Evolutionary conservation across 2,113 vertebrate species (phyloP).

Genomic region (Gobio gobio): DNA sequence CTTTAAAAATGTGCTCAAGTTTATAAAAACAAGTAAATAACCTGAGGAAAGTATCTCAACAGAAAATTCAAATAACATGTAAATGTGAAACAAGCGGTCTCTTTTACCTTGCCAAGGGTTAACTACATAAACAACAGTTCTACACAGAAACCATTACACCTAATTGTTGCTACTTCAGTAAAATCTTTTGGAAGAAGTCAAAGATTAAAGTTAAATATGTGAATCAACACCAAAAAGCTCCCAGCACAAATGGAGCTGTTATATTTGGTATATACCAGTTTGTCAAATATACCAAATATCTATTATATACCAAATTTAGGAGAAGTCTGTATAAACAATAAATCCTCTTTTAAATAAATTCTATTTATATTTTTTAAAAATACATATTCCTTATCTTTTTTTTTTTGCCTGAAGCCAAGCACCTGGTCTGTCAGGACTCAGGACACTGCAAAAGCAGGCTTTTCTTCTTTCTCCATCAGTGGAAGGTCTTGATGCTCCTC

Average conservation of each 20-base stretch:
- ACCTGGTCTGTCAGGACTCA: not conserved
- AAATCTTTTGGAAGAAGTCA: constrained; percentile 35
- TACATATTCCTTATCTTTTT: constrained; percentile 21
- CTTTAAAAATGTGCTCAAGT: constrained; percentile 1
- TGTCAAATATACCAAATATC: constrained; percentile 2
- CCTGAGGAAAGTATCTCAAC: constrained; percentile 12
- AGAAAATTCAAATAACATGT: not conserved
- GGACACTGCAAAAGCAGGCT: not conserved
- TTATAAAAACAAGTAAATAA: constrained; percentile 20
- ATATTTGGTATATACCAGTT: not conserved
- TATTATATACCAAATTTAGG: constrained; percentile 4
- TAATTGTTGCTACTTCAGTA: constrained; percentile 47
- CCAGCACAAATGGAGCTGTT: not conserved
- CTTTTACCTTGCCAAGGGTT: not conserved
- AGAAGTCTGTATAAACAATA: constrained; percentile 42
- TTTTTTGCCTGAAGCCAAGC: constrained; percentile 20
- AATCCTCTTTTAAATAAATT: constrained; percentile 30
- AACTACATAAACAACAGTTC: constrained; percentile 2
- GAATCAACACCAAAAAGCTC: constrained; percentile 20
- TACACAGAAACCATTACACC: constrained; percentile 5
- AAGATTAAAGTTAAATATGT: constrained; percentile 9
- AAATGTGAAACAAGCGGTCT: constrained; percentile 20
- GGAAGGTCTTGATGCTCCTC: constrained; percentile 19
- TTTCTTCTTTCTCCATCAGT: not conserved
- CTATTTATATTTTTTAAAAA: constrained; percentile 13